Evolutionary conservation across 2,113 vertebrate genomes (phyloP).

Genomic region (Sus scrofa): DNA sequence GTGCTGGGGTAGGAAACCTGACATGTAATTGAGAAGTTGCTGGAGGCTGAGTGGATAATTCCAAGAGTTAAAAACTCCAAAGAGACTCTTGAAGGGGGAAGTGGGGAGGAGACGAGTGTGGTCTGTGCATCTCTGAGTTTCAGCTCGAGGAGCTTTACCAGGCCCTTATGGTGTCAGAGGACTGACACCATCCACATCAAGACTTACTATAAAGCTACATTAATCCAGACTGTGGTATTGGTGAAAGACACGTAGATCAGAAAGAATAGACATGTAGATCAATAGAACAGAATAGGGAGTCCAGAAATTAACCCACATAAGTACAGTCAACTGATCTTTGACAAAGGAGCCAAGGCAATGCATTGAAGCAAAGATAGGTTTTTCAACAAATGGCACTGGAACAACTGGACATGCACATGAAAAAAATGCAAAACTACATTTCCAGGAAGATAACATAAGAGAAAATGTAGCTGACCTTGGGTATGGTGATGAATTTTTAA

Average conservation of each 20-base stretch:
- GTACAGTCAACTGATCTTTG: not conserved
- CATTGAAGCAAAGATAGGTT: not conserved
- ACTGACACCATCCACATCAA: not conserved
- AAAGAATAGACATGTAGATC: not conserved
- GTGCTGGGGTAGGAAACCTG: not conserved
- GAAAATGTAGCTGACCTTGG: not conserved
- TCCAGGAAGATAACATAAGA: not conserved
- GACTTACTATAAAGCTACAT: not conserved
- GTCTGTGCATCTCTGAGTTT: not conserved
- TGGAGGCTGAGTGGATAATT: not conserved
- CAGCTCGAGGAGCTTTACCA: not conserved
- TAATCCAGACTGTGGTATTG: not conserved
- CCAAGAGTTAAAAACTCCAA: not conserved
- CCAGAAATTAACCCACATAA: not conserved
- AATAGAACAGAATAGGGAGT: not conserved
- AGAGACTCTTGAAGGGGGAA: too few relatives aligned
- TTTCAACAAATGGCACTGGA: not conserved
- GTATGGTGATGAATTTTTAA: not conserved
- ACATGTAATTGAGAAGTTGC: not conserved
- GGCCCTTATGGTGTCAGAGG: not conserved
- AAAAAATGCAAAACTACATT: not conserved
- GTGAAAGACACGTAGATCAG: not conserved
- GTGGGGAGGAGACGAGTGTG: too few relatives aligned
- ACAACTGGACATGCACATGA: not conserved
- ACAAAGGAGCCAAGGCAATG: not conserved